Base-by-base conservation (phyloP, 1,140 invertebrate genomes). In the Drosophila malerkotliana region DNA sequence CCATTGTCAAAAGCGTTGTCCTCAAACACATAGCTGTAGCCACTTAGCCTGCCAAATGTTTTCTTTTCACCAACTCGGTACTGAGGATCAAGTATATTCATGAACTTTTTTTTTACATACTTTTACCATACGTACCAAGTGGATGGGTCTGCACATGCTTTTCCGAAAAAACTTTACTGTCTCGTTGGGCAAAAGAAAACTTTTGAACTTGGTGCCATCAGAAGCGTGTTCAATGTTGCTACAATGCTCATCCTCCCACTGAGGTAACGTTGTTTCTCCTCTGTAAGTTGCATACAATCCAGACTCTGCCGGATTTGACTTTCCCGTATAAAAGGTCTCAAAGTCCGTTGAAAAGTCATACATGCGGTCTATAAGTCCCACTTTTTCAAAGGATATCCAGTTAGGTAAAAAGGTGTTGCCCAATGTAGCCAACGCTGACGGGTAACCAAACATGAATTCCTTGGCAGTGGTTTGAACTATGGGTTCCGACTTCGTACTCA, bases 361-460 rank as follows among this genome's bases (percentile, higher is more conserved):
- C 96, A 97, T 97, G 89, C 96, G 93, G 92, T 97, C 96, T 59
- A 97, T 97, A 0, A 97, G 93, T 3, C 96, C 96, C 1, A 97
- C 92, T 77, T 96, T 96, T 60, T 96, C 95, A 77, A 97, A 97
- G 51, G 94, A 94, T 52, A 97, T 97, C 96, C 96, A 97, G 10
- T 93, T 93, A 0, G 96, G 95, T 92, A 97, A 92, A 59, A 97
- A 93, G 2, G 94, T 94, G 87, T 97, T 96, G 0, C 96, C 96
- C 21, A 97, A 79, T 0, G 95, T 95, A 80, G 96, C 94, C 32
- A 97, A 91, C 2, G 95, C 91, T 1, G 95, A 95, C 60, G 94
- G 90, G 91, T 96, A 96, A 0, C 96, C 96, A 81, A 97, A 97
- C 96, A 97, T 97, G 87, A 97, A 97, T 88, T 97, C 96, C 57